A percentile compares a stretch with the other conserved stretches of the same genome.
Evolutionary conservation across 2,888 invertebrate genomes (phyloP).

Genomic region (Xanthorhoe designata): DNA sequence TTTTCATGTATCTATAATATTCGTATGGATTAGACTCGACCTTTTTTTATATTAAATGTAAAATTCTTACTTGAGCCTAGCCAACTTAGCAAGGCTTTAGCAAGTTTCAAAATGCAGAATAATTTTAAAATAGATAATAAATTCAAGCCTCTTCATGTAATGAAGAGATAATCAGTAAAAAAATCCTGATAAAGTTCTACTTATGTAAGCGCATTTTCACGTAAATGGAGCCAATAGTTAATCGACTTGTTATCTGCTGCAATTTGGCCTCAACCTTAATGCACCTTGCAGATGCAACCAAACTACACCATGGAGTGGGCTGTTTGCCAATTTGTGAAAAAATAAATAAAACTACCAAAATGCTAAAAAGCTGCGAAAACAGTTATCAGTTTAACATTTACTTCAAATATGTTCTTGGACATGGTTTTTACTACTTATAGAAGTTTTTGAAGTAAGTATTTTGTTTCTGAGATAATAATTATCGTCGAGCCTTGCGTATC

Average conservation of each 20-base stretch:
- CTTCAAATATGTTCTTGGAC: no score
- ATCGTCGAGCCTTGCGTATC: no score
- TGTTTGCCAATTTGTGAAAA: constrained; percentile 21
- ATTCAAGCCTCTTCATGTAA: neutral
- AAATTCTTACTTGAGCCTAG: no score
- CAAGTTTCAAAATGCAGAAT: no score
- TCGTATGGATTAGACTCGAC: no score
- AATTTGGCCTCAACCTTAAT: constrained; percentile 29
- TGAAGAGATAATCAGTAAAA: neutral
- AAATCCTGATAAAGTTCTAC: neutral
- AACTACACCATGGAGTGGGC: constrained; percentile 16
- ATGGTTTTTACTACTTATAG: no score
- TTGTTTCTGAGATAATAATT: no score
- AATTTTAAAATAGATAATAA: no score
- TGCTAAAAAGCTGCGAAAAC: neutral
- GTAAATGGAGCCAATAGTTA: constrained; percentile 3
- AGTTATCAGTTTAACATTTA: neutral
- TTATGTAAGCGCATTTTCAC: neutral
- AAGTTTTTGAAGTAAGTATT: no score
- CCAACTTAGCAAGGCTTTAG: no score
- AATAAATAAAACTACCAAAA: constrained; percentile 8
- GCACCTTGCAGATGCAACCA: constrained; percentile 29
- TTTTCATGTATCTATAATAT: no score
- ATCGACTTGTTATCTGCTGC: constrained; percentile 24
- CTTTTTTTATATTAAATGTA: no score